Percentiles rank a stretch among this genome's conserved stretches.
phyloP scores from a whole-genome alignment of 2,797 vertebrate species.

The Aplochiton taeniatus region DNA sequence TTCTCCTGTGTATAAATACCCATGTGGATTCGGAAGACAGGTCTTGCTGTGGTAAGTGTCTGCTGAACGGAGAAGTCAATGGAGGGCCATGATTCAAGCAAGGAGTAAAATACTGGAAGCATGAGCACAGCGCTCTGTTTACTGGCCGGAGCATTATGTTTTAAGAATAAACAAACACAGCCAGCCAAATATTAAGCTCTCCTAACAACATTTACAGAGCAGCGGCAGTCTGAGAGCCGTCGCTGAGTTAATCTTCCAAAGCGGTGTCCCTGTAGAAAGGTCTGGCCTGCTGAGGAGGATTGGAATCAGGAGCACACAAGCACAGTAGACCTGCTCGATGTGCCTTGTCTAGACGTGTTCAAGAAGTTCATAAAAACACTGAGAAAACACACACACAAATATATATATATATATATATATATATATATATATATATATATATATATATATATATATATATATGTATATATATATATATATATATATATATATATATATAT shows the following conservation, averaged over 20 bases:
- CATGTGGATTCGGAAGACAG: slow-evolving; percentile 55
- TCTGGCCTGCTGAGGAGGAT: slow-evolving; percentile 13
- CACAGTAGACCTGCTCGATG: slow-evolving; percentile 31
- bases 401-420: too few species aligned
- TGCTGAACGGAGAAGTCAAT: slow-evolving; percentile 42
- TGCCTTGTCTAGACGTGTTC: too few species aligned
- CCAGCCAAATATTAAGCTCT: slow-evolving; percentile 53
- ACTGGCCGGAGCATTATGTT: slow-evolving; percentile 31
- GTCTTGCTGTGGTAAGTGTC: slow-evolving; percentile 58
- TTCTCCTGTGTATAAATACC: slow-evolving; percentile 64
- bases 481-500: too few species aligned
- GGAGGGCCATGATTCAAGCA: slow-evolving; percentile 48
- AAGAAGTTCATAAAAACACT: too few species aligned
- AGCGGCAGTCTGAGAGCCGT: slow-evolving; percentile 12
- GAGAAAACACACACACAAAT: too few species aligned
- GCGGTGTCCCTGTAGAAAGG: slow-evolving; percentile 22
- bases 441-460: too few species aligned
- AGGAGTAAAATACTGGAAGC: slow-evolving; percentile 44
- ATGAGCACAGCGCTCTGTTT: slow-evolving; percentile 35
- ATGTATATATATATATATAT: too few species aligned
- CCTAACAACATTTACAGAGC: slow-evolving; percentile 52
- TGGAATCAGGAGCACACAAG: slow-evolving; percentile 26
- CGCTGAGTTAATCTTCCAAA: slow-evolving; percentile 23
- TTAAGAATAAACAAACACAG: slow-evolving; percentile 58
- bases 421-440: too few species aligned